These are phyloP conservation scores for Lasioglossum leucozonium DNA, from an alignment of 2,888 invertebrate genomes.

Conservation along the genomic window DNA sequence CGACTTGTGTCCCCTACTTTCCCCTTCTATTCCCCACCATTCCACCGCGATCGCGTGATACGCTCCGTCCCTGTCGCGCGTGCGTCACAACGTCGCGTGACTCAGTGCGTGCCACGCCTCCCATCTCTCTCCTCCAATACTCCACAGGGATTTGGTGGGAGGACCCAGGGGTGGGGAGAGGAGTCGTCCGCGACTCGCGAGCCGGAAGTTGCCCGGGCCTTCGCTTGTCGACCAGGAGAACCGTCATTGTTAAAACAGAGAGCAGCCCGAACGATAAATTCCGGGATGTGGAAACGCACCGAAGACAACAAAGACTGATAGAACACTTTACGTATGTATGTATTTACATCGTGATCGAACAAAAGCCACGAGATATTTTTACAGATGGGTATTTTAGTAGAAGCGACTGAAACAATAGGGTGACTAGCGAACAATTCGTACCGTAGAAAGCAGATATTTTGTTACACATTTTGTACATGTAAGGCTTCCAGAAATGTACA, in stretches of 20 bases:
- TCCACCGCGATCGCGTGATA: too few species aligned
- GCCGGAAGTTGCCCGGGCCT: too few species aligned
- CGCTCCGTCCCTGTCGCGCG: too few species aligned
- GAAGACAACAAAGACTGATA: slow-evolving; percentile 17
- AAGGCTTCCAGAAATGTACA: slow-evolving; percentile 50
- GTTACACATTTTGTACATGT: slow-evolving; percentile 20
- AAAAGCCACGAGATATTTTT: neutral
- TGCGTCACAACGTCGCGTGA: too few species aligned
- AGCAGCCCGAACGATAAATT: neutral
- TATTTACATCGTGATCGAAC: neutral
- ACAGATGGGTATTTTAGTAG: neutral
- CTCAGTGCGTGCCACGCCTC: too few species aligned
- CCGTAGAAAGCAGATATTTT: slow-evolving; percentile 32
- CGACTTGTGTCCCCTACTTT: too few species aligned
- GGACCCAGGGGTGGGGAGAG: too few species aligned
- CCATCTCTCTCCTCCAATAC: too few species aligned
- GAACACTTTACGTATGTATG: neutral
- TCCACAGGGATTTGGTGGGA: too few species aligned
- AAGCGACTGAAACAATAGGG: slow-evolving; percentile 2
- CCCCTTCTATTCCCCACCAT: too few species aligned
- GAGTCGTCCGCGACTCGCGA: too few species aligned
- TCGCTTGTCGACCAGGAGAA: neutral
- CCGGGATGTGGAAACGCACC: neutral
- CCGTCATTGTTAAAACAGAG: neutral
- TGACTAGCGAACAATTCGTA: neutral